Evolutionary conservation across 2,888 invertebrate species (phyloP).

Genomic region (Eulithis prunata): DNA sequence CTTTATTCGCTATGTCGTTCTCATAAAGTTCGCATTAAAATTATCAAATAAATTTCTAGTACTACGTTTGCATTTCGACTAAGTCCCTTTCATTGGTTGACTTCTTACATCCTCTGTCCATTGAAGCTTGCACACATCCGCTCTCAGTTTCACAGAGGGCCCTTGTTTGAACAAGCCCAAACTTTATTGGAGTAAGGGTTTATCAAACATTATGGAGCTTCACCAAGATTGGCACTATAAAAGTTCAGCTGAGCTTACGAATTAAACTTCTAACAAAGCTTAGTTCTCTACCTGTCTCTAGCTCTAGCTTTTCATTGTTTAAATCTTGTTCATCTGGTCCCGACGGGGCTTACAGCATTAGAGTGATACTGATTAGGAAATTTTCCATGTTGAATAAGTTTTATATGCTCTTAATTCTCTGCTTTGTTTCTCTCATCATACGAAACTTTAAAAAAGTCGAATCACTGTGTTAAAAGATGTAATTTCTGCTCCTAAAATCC

Average conservation of each 20-base stretch:
- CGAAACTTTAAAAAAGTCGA: background rate
- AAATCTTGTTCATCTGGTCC: background rate
- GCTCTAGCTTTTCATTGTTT: slow-evolving; percentile 7
- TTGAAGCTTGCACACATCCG: slow-evolving; percentile 36
- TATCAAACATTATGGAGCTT: slow-evolving; percentile 20
- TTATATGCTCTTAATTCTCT: background rate
- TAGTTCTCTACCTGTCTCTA: slow-evolving; percentile 4
- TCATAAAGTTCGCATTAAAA: background rate
- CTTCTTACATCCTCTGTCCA: slow-evolving; percentile 34
- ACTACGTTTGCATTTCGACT: slow-evolving; percentile 14
- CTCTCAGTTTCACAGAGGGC: slow-evolving; percentile 27
- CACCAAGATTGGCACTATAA: slow-evolving; percentile 11
- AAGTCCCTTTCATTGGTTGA: slow-evolving; percentile 32
- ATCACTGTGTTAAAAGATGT: slow-evolving; percentile 14
- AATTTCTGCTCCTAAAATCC: slow-evolving; percentile 12
- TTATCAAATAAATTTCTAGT: slow-evolving; percentile 13
- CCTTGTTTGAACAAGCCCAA: slow-evolving; percentile 23
- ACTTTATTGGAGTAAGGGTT: slow-evolving; percentile 29
- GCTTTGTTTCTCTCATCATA: background rate
- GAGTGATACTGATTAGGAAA: background rate
- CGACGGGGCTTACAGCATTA: background rate
- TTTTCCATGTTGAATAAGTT: background rate
- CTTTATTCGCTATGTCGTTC: background rate
- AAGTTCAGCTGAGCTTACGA: slow-evolving; percentile 9
- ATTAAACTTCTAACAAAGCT: slow-evolving; percentile 6